Evolutionary conservation across 2,797 vertebrate genomes (phyloP), one percentile per base, ranked within the genome.

Genomic region (Rhynchotus rufescens): DNA sequence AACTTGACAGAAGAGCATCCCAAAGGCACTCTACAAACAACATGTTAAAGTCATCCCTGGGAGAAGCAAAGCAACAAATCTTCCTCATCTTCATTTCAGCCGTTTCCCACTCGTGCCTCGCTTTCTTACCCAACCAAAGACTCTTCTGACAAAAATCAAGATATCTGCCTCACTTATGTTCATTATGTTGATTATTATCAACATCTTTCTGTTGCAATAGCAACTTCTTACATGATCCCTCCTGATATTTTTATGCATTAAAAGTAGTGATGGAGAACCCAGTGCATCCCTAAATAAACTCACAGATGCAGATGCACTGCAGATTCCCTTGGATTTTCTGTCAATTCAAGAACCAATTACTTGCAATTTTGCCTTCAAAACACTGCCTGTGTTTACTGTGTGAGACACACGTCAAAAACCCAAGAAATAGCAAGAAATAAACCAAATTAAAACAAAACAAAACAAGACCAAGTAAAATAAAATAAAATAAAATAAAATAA

Each of bases 281-380:
- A 19, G 65, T 28, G 9, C 9, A 57, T 23, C 84, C 66, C 45
- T 78, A 72, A 74, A 88, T 40, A 77, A 9, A 6, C 25, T 88
- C 86, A 32, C 15, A 81, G 72, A 59, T 44, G 59, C 38, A 77
- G 81, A 84, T 45, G 32, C 42, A 84, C 38, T 77, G 34, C 32
- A 89, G 74, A 72, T 57, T 92, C 36, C 76, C 76, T 38, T 52
- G 68, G 83, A 72, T 80, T 76, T 64, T 61, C 28, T 10, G 8
- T 75, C 56, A 80, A 80, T 81, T 42, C 54, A 83, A 84, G 66
- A 80, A 78, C 72, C 15, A 10, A 79, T 42, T 86, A 80, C 54
- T 89, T 91, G 72, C 68, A 61, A 36, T 59, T 54, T 80, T 92
- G 87, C 62, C 80, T n/a, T 93, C 62, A 84, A 92, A 64, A 92